These are phyloP conservation scores for Caracal caracal DNA, from an alignment of 2,113 vertebrate species.

Conservation along the genomic window DNA sequence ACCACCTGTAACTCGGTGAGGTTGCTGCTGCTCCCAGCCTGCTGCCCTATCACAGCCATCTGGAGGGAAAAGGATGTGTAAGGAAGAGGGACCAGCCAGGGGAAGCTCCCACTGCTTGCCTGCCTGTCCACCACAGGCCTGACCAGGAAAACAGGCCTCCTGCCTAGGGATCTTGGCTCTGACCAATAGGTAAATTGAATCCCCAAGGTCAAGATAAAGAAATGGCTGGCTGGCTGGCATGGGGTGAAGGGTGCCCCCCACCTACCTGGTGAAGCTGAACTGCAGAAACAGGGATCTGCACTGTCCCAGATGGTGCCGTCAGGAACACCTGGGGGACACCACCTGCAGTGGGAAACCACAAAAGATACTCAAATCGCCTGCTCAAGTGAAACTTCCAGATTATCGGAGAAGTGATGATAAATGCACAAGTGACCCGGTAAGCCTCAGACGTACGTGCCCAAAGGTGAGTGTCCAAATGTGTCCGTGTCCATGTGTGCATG, in stretches of 20 bases:
- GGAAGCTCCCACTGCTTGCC: background rate
- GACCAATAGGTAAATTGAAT: background rate
- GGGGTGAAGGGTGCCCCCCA: background rate
- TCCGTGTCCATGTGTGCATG: background rate
- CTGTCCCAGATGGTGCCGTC: constrained; percentile 94
- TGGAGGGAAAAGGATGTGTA: constrained; percentile 80
- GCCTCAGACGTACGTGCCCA: background rate
- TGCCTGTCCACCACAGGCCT: background rate
- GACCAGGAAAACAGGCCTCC: background rate
- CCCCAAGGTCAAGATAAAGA: background rate
- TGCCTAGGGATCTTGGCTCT: background rate
- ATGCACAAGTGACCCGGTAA: background rate
- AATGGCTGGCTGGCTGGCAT: background rate
- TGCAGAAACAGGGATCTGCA: constrained; percentile 98
- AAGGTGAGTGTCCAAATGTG: background rate
- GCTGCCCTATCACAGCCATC: constrained; percentile 99
- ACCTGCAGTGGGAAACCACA: constrained; percentile 84
- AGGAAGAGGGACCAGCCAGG: background rate
- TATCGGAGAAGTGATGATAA: background rate
- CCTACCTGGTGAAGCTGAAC: constrained; percentile 99
- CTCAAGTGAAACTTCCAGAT: background rate
- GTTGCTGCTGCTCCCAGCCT: constrained; percentile 96
- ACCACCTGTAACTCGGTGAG: constrained; percentile 98
- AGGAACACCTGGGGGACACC: constrained; percentile 97
- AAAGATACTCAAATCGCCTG: background rate